These are phyloP conservation scores for Hipposideros armiger DNA, from an alignment of 2,113 vertebrate genomes.

Conservation along the genomic window DNA sequence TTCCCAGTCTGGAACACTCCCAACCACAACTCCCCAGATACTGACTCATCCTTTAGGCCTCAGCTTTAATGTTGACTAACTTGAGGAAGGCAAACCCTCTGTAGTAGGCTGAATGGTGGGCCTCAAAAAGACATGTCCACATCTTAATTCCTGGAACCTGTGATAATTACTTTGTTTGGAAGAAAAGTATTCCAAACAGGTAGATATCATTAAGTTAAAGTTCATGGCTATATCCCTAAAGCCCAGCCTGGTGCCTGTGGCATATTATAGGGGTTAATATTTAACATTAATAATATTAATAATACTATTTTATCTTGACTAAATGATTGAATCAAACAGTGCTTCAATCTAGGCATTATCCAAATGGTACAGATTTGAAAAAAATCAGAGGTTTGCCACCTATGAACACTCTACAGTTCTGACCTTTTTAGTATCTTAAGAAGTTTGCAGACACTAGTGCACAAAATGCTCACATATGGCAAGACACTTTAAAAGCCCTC, in stretches of 20 bases:
- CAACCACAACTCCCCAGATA: background rate
- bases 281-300: background rate
- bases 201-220: background rate
- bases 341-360: background rate
- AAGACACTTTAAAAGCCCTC: background rate
- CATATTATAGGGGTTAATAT: background rate
- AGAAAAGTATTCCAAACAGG: background rate
- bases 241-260: background rate
- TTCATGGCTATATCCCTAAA: background rate
- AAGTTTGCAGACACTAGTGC: background rate
- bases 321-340: background rate
- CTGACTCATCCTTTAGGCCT: slow-evolving; percentile 14
- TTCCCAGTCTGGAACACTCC: slow-evolving; percentile 21
- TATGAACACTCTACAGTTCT: background rate
- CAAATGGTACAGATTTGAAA: background rate
- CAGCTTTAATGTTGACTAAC: background rate
- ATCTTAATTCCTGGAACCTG: background rate
- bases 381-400: background rate
- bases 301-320: background rate
- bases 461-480: background rate
- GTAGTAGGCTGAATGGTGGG: background rate
- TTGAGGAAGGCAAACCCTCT: background rate
- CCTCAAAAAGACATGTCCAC: background rate
- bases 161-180: background rate
- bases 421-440: background rate